Evolutionary conservation across 2,113 vertebrate species (phyloP).

Genomic region (Thunnus thynnus): DNA sequence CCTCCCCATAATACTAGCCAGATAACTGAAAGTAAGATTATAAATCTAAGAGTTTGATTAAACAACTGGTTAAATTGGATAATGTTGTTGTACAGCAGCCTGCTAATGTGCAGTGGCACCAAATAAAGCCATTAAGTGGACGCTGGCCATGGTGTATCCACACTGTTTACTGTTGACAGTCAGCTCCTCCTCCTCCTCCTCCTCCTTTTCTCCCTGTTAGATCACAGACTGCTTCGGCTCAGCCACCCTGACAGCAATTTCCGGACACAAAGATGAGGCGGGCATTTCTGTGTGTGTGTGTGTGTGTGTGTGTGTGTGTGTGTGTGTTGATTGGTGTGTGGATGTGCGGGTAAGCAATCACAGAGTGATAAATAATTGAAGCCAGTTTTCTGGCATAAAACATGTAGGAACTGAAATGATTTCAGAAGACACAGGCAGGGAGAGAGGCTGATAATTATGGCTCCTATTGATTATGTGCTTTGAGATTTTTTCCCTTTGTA

Average conservation of each 20-base stretch:
- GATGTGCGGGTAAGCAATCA: slow-evolving; percentile 26
- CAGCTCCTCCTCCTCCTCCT: slow-evolving; percentile 20
- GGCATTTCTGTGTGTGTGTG: slow-evolving; percentile 6
- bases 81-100: slow-evolving; percentile 14
- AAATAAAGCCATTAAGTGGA: slow-evolving; percentile 48
- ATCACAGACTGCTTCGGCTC: slow-evolving; percentile 43
- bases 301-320: slow-evolving; percentile 4
- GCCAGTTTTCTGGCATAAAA: slow-evolving; percentile 44
- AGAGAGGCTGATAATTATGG: slow-evolving; percentile 54
- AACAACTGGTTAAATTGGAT: slow-evolving; percentile 4
- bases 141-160: slow-evolving; percentile 6
- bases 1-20: too few species aligned
- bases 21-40: background rate
- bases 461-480: slow-evolving; percentile 68
- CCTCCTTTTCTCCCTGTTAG: slow-evolving; percentile 6
- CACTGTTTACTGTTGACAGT: slow-evolving; percentile 44
- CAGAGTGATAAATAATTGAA: slow-evolving; percentile 65
- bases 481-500: slow-evolving; percentile 50
- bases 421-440: slow-evolving; percentile 21
- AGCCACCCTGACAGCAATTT: slow-evolving; percentile 60
- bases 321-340: background rate
- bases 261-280: slow-evolving; percentile 48
- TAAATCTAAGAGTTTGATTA: background rate
- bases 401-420: slow-evolving; percentile 26
- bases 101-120: slow-evolving; percentile 38